Conservation (phyloP, 1,140 invertebrate species). For the Hyles vespertilio region DNA sequence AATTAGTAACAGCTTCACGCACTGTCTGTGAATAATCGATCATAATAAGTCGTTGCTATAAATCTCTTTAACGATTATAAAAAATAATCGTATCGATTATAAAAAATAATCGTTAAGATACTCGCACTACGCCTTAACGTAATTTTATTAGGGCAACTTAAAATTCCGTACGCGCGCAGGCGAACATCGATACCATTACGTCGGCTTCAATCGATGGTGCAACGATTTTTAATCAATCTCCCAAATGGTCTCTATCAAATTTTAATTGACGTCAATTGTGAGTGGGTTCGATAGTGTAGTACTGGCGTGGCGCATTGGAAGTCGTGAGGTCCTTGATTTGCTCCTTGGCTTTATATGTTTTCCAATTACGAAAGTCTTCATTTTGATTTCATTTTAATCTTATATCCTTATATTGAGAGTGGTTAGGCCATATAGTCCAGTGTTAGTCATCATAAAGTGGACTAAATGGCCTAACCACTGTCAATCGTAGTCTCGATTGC, state of each 20-base stretch:
- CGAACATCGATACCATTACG: conserved; percentile 36
- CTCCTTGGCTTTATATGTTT: neutral
- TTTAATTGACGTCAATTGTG: conserved; percentile 49
- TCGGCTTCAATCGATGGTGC: conserved; percentile 36
- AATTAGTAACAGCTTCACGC: conserved; percentile 7
- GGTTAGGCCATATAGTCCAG: too few species aligned
- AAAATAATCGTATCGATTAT: neutral
- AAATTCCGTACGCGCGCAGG: conserved; percentile 33
- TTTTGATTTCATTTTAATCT: too few species aligned
- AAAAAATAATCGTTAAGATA: conserved; percentile 12
- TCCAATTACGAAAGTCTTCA: too few species aligned
- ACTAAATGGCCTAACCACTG: too few species aligned
- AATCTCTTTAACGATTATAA: conserved; percentile 20
- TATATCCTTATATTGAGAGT: too few species aligned
- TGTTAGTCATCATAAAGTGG: too few species aligned
- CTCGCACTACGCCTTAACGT: conserved; percentile 20
- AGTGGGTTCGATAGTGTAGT: conserved; percentile 30
- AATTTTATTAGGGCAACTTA: conserved; percentile 35
- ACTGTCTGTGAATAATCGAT: conserved; percentile 2
- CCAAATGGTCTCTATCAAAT: conserved; percentile 51
- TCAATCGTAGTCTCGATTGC: too few species aligned
- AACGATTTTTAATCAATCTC: conserved; percentile 60
- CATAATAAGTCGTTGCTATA: conserved; percentile 15
- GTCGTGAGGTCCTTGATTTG: conserved; percentile 22
- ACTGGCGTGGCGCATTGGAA: conserved; percentile 33